phyloP scores from a whole-genome alignment of 92 coral and sea anemone genomes.

The Parazoanthus swiftii region DNA sequence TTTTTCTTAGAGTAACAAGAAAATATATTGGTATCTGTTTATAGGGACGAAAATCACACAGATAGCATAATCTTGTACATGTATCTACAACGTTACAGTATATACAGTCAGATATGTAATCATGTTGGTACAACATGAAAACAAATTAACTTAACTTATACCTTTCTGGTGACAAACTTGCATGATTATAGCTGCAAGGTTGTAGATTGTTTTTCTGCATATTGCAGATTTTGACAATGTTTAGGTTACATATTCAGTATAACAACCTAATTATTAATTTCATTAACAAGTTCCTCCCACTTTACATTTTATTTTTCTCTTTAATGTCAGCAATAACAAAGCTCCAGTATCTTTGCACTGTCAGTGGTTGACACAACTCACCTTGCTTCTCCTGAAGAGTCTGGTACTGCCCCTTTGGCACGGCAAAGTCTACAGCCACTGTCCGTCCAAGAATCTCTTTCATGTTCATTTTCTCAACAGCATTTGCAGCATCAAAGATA shows the following conservation, averaged over 20 bases:
- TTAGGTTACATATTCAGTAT: no score
- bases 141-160: no score
- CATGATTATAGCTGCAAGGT: neutral
- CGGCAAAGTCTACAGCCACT: slow-evolving; percentile 94
- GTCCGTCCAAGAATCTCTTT: slow-evolving; percentile 87
- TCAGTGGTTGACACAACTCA: neutral
- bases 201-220: neutral
- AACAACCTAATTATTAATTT: neutral
- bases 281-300: neutral
- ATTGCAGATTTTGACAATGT: no score
- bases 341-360: neutral
- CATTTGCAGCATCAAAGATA: slow-evolving; percentile 92
- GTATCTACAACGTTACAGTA: neutral
- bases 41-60: neutral
- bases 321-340: neutral
- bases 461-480: slow-evolving; percentile 76
- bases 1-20: slow-evolving; percentile 8
- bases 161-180: neutral
- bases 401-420: slow-evolving; percentile 69
- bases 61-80: no score
- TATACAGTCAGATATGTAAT: neutral
- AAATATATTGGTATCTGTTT: neutral
- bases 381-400: slow-evolving; percentile 45
- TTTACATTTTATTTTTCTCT: no score
- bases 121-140: no score